A percentile compares a stretch with the other conserved stretches of the same genome.
phyloP scores from a whole-genome alignment of 2,888 invertebrate species.

The Hemithea aestivaria region DNA sequence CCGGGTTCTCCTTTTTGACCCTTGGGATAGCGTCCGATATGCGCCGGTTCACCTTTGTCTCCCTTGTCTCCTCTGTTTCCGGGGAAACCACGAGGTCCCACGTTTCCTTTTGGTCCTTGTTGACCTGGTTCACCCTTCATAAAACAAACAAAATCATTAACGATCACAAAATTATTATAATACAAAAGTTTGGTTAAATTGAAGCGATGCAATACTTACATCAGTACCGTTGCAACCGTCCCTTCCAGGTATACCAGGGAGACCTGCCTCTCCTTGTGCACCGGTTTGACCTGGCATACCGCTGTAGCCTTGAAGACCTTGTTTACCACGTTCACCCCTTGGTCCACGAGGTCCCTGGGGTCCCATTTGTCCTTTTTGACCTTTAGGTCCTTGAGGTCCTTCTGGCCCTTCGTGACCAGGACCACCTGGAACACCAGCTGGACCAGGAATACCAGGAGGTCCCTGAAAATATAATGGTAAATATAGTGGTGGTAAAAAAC shows the following conservation, averaged over 20 bases:
- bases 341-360: constrained; percentile 88
- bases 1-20: constrained; percentile 94
- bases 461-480: constrained; percentile 73
- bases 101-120: constrained; percentile 83
- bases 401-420: constrained; percentile 90
- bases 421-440: constrained; percentile 85
- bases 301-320: constrained; percentile 92
- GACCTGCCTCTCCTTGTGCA: constrained; percentile 82
- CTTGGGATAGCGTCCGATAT: constrained; percentile 83
- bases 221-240: constrained; percentile 98
- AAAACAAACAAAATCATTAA: neutral
- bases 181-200: too few species aligned
- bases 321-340: constrained; percentile 91
- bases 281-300: constrained; percentile 91
- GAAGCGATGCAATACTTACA: constrained; percentile 80
- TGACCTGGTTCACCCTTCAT: constrained; percentile 86
- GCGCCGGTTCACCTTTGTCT: constrained; percentile 89
- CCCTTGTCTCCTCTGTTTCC: constrained; percentile 84
- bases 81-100: constrained; percentile 87
- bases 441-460: constrained; percentile 85
- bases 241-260: constrained; percentile 89
- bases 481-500: too few species aligned
- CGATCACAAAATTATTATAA: too few species aligned
- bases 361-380: constrained; percentile 92
- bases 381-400: constrained; percentile 92